Evolutionary conservation across 1,140 invertebrate genomes (phyloP), one percentile per base, ranked within the genome.

Genomic region (Aplysia californica): DNA sequence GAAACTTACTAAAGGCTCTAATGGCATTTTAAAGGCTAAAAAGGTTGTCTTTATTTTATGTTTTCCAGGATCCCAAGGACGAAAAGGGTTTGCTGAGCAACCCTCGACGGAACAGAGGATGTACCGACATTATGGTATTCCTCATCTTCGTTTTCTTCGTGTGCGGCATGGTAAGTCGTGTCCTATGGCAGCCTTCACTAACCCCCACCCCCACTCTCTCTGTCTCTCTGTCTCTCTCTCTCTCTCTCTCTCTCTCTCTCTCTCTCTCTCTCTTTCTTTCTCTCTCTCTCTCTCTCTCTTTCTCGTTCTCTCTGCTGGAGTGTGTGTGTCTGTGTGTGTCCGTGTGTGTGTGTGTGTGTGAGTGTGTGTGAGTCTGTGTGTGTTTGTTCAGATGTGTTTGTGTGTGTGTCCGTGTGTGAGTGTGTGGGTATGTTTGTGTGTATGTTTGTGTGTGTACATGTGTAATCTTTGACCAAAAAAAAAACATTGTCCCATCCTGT

Each of bases 81-180:
- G 81, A 86, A 50, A 85, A 85, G 58, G 83, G 78, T 5, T 77
- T 84, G 18, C 77, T 87, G 55, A 84, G 83, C 35, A 84, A 76
- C 71, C 83, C 84, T 1, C 76, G 85, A 20, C 80, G 84, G 75
- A 87, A 87, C 55, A 71, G 87, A 75, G 84, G 88, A 81, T 91
- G 90, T 88, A 98, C 96, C 2, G 96, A 98, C 91, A 92, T 96
- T 21, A 91, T 95, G 76, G 96, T 95, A 93, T 92, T 97, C 29
- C 91, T 94, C 81, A 88, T 96, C 79, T 97, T 95, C 86, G 92
- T 96, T 73, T 85, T 94, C 59, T 97, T 97, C 91, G 96, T 95
- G 94, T 93, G 94, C 87, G 91, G 96, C 78, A 94, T 98, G 96
- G 96, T 97, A 92, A 92, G 91, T 81, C 33, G 33, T 4, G 29